A percentile compares a stretch with the other conserved stretches of the same genome.
phyloP scores from a whole-genome alignment of 1,140 invertebrate species.

The Drosophila neocordata region DNA sequence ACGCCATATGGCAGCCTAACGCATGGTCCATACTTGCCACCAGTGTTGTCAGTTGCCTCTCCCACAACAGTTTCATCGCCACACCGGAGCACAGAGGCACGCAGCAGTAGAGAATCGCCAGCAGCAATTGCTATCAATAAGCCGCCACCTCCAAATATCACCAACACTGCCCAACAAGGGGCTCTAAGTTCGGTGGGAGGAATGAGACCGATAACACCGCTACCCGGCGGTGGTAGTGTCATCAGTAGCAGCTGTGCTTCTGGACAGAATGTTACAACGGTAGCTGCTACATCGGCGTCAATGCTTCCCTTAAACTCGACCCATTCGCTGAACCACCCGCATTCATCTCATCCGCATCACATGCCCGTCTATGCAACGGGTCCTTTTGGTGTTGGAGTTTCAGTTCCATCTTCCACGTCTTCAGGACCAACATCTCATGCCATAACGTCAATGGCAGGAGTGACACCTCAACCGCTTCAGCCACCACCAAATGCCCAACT shows the following conservation, averaged over 20 bases:
- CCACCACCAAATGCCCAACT: constrained; percentile 46
- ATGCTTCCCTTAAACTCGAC: constrained; percentile 37
- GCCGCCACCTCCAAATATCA: constrained; percentile 78
- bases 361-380: constrained; percentile 38
- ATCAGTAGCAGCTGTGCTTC: constrained; percentile 29
- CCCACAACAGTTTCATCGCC: constrained; percentile 85
- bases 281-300: constrained; percentile 36
- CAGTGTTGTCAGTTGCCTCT: constrained; percentile 84
- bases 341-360: constrained; percentile 48
- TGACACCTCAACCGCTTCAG: constrained; percentile 46
- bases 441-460: constrained; percentile 26
- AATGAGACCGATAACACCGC: constrained; percentile 65
- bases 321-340: constrained; percentile 36
- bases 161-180: constrained; percentile 28
- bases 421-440: constrained; percentile 27
- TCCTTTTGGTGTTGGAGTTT: constrained; percentile 31
- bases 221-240: constrained; percentile 40
- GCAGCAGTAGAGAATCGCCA: constrained; percentile 84
- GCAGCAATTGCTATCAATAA: constrained; percentile 81
- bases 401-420: constrained; percentile 35
- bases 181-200: constrained; percentile 30
- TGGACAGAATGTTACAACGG: constrained; percentile 29
- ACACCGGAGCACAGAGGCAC: constrained; percentile 85
- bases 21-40: constrained; percentile 87
- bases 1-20: constrained; percentile 88